These are phyloP conservation scores for Drosophila ambigua DNA, from an alignment of 1,140 invertebrate species.

Conservation along the genomic window DNA sequence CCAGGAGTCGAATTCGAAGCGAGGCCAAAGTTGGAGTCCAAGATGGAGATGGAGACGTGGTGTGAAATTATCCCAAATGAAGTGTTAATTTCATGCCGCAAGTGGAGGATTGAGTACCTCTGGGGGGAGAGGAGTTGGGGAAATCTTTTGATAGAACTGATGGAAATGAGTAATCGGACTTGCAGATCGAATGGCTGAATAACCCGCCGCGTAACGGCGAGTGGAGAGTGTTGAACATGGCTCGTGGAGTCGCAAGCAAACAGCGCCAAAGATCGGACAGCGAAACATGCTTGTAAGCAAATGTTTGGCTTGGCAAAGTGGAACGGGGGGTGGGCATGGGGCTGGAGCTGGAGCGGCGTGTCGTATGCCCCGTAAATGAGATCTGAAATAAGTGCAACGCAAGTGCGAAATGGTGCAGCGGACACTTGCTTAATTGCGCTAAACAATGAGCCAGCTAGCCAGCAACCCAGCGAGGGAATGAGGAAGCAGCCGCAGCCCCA, in stretches of 20 bases:
- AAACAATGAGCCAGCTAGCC: constrained; percentile 54
- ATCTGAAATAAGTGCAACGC: constrained; percentile 60
- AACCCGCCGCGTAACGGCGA: neutral
- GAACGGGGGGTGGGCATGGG: constrained; percentile 50
- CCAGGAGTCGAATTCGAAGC: neutral
- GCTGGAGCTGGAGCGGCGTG: neutral
- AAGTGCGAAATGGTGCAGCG: constrained; percentile 43
- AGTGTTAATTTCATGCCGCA: constrained; percentile 63
- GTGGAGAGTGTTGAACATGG: constrained; percentile 55
- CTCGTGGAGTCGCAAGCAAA: too few species aligned
- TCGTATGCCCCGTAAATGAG: constrained; percentile 48
- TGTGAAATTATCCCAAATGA: constrained; percentile 74
- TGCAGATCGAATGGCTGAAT: constrained; percentile 15
- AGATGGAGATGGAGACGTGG: constrained; percentile 29
- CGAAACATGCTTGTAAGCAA: constrained; percentile 80
- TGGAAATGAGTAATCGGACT: neutral
- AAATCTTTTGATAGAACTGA: constrained; percentile 9
- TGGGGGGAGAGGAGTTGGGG: neutral
- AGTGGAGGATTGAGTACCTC: constrained; percentile 7
- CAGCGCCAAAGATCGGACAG: constrained; percentile 46
- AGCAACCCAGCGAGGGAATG: constrained; percentile 17
- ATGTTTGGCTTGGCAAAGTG: constrained; percentile 63
- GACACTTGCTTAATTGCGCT: constrained; percentile 52
- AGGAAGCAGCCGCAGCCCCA: constrained; percentile 56
- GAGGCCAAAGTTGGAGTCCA: too few species aligned